Conservation (phyloP, 2,113 vertebrate species). For the Paracanthobrama guichenoti region DNA sequence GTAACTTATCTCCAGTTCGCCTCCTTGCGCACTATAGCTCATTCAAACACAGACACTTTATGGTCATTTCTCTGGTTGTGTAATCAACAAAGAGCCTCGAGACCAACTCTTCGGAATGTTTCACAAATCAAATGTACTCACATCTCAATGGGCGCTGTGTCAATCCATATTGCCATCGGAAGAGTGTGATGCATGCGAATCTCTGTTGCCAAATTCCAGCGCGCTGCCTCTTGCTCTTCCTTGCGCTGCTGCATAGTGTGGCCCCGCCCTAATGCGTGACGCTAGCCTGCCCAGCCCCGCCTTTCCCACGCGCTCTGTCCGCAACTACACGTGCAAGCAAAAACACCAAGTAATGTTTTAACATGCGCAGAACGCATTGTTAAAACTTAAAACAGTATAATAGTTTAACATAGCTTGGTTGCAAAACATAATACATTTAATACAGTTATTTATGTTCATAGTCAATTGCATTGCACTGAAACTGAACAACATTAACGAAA, state of each 20-base stretch:
- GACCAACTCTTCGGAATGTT: not conserved
- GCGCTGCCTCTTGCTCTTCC: not conserved
- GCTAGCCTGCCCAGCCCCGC: not conserved
- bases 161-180: slow-evolving; percentile 31
- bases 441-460: not conserved
- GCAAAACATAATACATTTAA: not conserved
- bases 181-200: not conserved
- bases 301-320: slow-evolving; percentile 41
- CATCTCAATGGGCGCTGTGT: not conserved
- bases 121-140: slow-evolving; percentile 25
- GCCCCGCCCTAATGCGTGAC: slow-evolving; percentile 41
- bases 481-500: not conserved
- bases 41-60: not conserved
- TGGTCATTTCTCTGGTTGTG: not conserved
- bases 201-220: slow-evolving; percentile 35
- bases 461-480: not conserved
- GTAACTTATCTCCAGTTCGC: slow-evolving; percentile 31
- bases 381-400: not conserved
- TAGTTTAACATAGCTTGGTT: not conserved
- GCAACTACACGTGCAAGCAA: slow-evolving; percentile 39
- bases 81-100: not conserved
- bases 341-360: not conserved
- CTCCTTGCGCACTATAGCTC: slow-evolving; percentile 9
- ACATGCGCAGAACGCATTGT: not conserved
- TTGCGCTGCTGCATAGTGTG: slow-evolving; percentile 43